These are phyloP conservation scores for Phylloscopus trochiloides DNA, from an alignment of 2,113 vertebrate genomes.

Conservation along the genomic window DNA sequence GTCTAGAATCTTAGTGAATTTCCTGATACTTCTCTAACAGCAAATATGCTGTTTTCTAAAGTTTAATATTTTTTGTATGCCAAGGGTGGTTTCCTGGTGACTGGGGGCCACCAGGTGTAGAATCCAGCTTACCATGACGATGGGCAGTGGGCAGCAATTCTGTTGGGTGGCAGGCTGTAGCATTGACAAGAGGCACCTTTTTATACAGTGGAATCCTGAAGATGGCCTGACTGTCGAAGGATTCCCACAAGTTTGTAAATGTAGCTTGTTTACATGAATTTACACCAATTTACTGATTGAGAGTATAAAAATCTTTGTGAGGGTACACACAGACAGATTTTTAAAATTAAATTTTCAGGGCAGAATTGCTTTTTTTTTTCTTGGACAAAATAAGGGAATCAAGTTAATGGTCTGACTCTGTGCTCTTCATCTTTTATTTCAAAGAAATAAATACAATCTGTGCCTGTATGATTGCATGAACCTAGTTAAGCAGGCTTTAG, in stretches of 20 bases:
- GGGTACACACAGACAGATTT: neutral
- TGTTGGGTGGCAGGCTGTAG: rapidly evolving
- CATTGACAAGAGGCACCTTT: neutral
- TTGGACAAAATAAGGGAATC: neutral
- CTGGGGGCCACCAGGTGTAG: neutral
- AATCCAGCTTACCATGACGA: neutral
- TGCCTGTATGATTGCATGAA: neutral
- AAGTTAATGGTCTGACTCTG: neutral
- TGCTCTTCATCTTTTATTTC: neutral
- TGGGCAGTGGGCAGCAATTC: neutral
- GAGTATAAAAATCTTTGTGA: neutral
- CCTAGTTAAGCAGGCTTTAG: neutral
- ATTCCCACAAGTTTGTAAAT: neutral
- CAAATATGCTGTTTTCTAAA: neutral
- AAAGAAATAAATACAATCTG: neutral
- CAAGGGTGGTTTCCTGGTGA: neutral
- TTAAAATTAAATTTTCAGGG: neutral
- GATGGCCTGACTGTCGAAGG: neutral
- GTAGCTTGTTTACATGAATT: neutral
- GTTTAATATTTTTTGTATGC: neutral
- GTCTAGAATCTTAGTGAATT: neutral
- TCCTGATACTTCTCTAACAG: neutral
- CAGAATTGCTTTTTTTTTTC: neutral
- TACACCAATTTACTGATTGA: neutral
- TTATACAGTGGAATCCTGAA: neutral